These are phyloP conservation scores for Prunella himalayana DNA, from an alignment of 2,113 vertebrate species.

Conservation along the genomic window DNA sequence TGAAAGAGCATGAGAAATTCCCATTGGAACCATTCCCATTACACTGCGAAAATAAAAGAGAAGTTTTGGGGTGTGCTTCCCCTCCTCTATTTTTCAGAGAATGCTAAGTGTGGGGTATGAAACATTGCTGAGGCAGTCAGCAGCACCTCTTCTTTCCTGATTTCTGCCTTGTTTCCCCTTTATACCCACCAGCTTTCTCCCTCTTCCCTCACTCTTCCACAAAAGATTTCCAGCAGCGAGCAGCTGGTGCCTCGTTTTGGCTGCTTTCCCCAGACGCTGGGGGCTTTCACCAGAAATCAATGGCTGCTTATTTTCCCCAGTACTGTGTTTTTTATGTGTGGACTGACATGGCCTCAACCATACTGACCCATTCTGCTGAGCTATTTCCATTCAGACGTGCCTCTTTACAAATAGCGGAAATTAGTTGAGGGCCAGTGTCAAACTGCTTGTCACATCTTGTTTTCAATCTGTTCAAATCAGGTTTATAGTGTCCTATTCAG, in stretches of 20 bases:
- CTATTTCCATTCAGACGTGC: slow-evolving; percentile 78
- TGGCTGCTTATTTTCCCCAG: slow-evolving; percentile 75
- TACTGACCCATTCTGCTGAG: slow-evolving; percentile 74
- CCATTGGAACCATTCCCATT: slow-evolving; percentile 70
- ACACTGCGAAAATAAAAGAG: slow-evolving; percentile 62
- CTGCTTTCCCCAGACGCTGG: slow-evolving; percentile 70
- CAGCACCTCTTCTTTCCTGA: slow-evolving; percentile 46
- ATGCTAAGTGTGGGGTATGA: slow-evolving; percentile 37
- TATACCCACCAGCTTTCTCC: slow-evolving; percentile 63
- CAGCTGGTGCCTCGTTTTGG: slow-evolving; percentile 79
- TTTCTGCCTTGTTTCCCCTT: slow-evolving; percentile 61
- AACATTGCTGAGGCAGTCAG: slow-evolving; percentile 17
- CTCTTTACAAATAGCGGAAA: slow-evolving; percentile 83
- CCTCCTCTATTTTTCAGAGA: slow-evolving; percentile 45
- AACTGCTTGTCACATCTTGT: slow-evolving; percentile 87
- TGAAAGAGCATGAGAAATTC: slow-evolving; percentile 79
- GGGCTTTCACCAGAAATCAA: slow-evolving; percentile 79
- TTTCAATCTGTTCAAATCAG: slow-evolving; percentile 83
- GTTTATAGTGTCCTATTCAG: slow-evolving; percentile 79
- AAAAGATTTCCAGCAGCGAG: slow-evolving; percentile 81
- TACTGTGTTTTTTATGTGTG: slow-evolving; percentile 70
- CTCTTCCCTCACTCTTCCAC: slow-evolving; percentile 61
- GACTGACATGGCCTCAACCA: slow-evolving; percentile 74
- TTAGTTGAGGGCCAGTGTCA: slow-evolving; percentile 80
- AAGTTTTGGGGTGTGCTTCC: slow-evolving; percentile 7